These are phyloP conservation scores for Otus sunia DNA, from an alignment of 2,113 vertebrate genomes.

Conservation along the genomic window DNA sequence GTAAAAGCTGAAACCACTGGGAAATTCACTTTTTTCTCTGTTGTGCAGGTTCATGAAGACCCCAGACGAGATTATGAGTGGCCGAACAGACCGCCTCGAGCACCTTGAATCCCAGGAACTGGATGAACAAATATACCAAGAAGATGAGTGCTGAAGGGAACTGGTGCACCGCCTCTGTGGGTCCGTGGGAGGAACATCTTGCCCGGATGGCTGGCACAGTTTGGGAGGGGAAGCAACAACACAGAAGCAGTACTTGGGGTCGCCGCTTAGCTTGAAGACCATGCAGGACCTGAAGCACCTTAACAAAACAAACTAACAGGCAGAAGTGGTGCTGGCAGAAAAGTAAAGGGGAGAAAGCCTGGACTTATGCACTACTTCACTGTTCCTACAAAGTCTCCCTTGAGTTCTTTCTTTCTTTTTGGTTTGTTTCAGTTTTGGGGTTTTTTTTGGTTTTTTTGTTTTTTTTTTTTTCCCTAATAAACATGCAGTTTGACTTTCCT, in stretches of 20 bases:
- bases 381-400: conserved; percentile 52
- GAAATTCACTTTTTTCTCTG: neutral
- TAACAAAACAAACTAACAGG: conserved; percentile 65
- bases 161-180: neutral
- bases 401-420: conserved; percentile 51
- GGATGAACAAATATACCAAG: conserved; percentile 93
- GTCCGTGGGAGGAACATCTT: conserved; percentile 3
- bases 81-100: conserved; percentile 93
- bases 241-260: conserved; percentile 46
- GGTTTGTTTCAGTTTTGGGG: conserved; percentile 63
- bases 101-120: conserved; percentile 94
- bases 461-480: conserved; percentile 64
- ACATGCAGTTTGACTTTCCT: conserved; percentile 74
- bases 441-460: neutral
- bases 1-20: neutral
- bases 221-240: conserved; percentile 9
- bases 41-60: conserved; percentile 95
- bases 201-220: neutral
- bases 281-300: conserved; percentile 71
- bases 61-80: conserved; percentile 97
- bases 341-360: conserved; percentile 33
- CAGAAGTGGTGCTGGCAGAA: conserved; percentile 64
- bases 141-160: conserved; percentile 89
- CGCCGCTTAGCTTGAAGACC: conserved; percentile 35
- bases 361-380: conserved; percentile 50